Percentiles rank a stretch among this genome's conserved stretches.
Conservation (phyloP, 2,888 invertebrate genomes). For the Ecliptopera silaceata region DNA sequence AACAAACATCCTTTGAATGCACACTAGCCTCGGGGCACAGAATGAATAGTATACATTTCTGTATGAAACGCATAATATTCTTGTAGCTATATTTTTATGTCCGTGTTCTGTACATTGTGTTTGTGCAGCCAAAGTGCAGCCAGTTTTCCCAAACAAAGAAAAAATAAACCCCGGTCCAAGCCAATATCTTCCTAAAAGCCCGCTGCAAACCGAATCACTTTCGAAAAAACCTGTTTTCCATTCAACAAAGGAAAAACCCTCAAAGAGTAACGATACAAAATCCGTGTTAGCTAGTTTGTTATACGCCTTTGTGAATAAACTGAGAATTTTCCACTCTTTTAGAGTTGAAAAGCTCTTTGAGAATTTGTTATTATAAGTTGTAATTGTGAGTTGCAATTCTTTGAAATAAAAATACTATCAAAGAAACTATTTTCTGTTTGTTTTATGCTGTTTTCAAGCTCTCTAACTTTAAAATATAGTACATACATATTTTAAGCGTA, state of each 20-base stretch:
- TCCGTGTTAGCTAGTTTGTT: conserved; percentile 39
- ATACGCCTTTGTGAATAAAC: conserved; percentile 41
- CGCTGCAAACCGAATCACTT: conserved; percentile 36
- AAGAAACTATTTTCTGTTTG: background rate
- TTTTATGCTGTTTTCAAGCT: background rate
- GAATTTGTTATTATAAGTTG: conserved; percentile 15
- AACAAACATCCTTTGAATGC: too few relatives aligned
- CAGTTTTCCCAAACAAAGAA: conserved; percentile 15
- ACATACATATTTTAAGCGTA: too few relatives aligned
- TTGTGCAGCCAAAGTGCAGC: background rate
- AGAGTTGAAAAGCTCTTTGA: conserved; percentile 16
- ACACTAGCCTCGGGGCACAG: too few relatives aligned
- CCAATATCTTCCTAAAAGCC: conserved; percentile 29
- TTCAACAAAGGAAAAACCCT: conserved; percentile 22
- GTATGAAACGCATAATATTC: too few relatives aligned
- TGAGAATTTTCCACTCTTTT: conserved; percentile 22
- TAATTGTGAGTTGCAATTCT: conserved; percentile 17
- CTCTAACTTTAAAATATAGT: too few relatives aligned
- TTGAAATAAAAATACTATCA: background rate
- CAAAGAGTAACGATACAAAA: conserved; percentile 32
- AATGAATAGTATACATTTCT: too few relatives aligned
- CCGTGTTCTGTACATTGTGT: background rate
- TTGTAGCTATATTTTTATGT: too few relatives aligned
- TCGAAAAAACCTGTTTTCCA: conserved; percentile 34
- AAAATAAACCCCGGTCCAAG: conserved; percentile 24